Evolutionary conservation across 2,888 invertebrate genomes (phyloP).

Genomic region (Melanargia galathea): DNA sequence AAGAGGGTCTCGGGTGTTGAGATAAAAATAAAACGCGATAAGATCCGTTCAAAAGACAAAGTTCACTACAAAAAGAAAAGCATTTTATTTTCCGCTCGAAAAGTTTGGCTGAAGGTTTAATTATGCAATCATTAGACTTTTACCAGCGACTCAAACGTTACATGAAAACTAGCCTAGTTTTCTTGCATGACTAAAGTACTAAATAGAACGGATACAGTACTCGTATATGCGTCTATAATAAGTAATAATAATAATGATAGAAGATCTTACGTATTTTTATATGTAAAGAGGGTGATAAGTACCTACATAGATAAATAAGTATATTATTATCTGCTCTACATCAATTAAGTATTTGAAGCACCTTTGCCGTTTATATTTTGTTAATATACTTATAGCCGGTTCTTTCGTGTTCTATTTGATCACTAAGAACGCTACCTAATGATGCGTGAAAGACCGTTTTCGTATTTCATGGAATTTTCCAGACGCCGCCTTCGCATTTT

Average conservation of each 20-base stretch:
- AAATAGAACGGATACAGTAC: too few relatives aligned
- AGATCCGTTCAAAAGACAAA: slow-evolving; percentile 17
- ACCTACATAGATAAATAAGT: not conserved
- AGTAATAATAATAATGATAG: too few relatives aligned
- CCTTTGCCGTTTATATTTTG: not conserved
- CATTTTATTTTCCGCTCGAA: slow-evolving; percentile 7
- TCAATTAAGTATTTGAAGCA: not conserved
- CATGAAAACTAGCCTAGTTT: too few relatives aligned
- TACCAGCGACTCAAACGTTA: too few relatives aligned
- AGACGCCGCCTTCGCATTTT: slow-evolving; percentile 18
- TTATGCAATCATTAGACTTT: slow-evolving; percentile 2
- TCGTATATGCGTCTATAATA: too few relatives aligned
- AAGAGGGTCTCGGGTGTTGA: slow-evolving; percentile 10
- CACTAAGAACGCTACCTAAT: slow-evolving; percentile 16
- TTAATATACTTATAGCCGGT: not conserved
- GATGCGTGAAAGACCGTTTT: slow-evolving; percentile 20
- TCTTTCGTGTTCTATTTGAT: slow-evolving; percentile 6
- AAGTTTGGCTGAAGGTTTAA: slow-evolving; percentile 15
- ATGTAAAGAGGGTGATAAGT: too few relatives aligned
- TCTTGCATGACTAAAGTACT: too few relatives aligned
- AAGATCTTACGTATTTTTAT: too few relatives aligned
- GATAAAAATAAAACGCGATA: slow-evolving; percentile 20
- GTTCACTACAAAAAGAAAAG: slow-evolving; percentile 5
- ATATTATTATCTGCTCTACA: not conserved
- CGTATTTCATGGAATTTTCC: slow-evolving; percentile 17